Evolutionary conservation across 2,113 vertebrate genomes (phyloP), one percentile per base, ranked within the genome.

Genomic region (Pao palembangensis): DNA sequence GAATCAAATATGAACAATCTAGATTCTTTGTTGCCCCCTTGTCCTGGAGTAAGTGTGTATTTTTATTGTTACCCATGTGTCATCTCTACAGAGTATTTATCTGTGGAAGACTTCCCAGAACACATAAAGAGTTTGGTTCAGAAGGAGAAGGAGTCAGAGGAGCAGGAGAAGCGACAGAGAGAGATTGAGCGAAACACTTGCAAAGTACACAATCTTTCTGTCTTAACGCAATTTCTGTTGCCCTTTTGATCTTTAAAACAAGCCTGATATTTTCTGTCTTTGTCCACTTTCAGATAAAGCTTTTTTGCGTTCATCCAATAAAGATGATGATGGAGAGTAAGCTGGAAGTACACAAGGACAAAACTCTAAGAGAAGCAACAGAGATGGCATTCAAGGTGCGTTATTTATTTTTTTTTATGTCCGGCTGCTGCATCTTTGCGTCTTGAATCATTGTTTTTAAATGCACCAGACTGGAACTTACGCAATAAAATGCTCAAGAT

Each of bases 291-390:
- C 74, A 98, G 96, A 98, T 99, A 82, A 99, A 99, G 86, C 90
- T 99, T 49, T 98, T 98, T 83, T 98, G 97, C 84, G 92, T 97
- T 90, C 95, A 98, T 89, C 97, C 97, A 52, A 88, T 93, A 41
- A 98, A 96, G 76, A 94, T 94, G 84, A 98, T 98, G 94, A 94
- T 96, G 91, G 97, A 99, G 84, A 99, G 94, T 88, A 99, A 96
- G 84, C 86, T 99, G 75, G 96, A 98, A 68, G 96, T 98, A 72
- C 97, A 99, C 87, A 99, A 98, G 65, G 97, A 99, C 84, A 98
- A 93, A 87, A 98, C 93, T 4, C 90, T 99, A 68, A 92, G 85
- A 65, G 96, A 99, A 85, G 96, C 97, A 79, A 94, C 95, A 66
- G 94, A 96, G 85, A 93, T 96, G 71, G 94, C 96, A 73, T 94